A percentile compares a stretch with the other conserved stretches of the same genome.
Evolutionary conservation across 2,113 vertebrate species (phyloP).

Genomic region (Chloropsis cyanopogon): DNA sequence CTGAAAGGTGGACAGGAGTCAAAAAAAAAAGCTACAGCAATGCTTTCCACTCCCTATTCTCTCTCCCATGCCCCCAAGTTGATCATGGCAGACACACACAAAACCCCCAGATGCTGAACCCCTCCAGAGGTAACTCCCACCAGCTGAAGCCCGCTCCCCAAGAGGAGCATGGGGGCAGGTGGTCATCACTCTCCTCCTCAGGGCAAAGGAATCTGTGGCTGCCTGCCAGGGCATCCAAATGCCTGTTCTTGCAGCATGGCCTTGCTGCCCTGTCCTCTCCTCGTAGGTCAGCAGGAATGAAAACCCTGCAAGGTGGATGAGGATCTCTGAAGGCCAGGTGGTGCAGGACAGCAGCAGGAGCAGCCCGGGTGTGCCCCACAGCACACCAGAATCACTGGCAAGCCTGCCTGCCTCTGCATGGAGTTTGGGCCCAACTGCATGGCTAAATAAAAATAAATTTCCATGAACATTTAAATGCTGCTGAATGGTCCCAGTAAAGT

Average conservation of each 20-base stretch:
- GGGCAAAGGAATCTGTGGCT: background rate
- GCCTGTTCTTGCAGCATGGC: accelerated
- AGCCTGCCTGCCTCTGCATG: background rate
- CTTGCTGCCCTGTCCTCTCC: background rate
- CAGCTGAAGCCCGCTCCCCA: accelerated
- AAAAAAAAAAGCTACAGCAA: accelerated
- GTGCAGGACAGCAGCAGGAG: background rate
- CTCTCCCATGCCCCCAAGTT: background rate
- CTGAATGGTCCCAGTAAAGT: background rate
- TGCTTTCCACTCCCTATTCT: background rate
- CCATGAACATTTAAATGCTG: background rate
- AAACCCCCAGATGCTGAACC: background rate
- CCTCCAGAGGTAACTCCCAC: background rate
- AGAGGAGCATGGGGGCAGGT: background rate
- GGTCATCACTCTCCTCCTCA: accelerated
- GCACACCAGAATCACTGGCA: background rate
- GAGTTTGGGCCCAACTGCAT: background rate
- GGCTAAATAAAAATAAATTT: background rate
- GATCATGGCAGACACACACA: accelerated
- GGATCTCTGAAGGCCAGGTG: background rate
- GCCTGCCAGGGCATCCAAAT: background rate
- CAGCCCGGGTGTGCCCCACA: background rate
- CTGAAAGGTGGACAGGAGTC: background rate
- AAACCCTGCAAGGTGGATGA: background rate
- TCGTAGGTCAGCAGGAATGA: background rate